Conservation (phyloP, 2,113 vertebrate genomes). For the Hiodon alosoides region DNA sequence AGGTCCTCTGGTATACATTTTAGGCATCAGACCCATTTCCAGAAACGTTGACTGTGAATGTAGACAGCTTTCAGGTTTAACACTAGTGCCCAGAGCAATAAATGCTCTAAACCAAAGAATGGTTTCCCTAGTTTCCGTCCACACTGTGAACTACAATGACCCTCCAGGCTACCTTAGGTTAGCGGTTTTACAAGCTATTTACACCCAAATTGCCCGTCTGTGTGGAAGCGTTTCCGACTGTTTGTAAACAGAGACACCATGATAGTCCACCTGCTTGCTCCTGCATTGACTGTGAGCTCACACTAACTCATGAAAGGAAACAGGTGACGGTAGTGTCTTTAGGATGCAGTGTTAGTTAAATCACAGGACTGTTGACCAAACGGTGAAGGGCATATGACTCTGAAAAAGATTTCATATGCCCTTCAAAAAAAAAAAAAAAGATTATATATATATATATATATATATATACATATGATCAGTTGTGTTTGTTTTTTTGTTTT, state of each 20-base stretch:
- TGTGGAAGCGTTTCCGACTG: conserved; percentile 15
- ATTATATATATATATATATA: too few species aligned
- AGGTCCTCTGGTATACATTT: not conserved
- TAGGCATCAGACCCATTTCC: too few species aligned
- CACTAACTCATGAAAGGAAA: not conserved
- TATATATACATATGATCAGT: too few species aligned
- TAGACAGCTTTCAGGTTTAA: not conserved
- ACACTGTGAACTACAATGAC: not conserved
- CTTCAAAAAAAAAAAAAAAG: too few species aligned
- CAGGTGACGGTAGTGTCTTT: not conserved
- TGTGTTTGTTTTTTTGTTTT: too few species aligned
- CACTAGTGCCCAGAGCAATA: not conserved
- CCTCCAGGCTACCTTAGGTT: not conserved
- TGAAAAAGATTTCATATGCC: too few species aligned
- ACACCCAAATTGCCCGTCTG: not conserved
- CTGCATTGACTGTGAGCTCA: not conserved
- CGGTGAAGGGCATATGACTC: too few species aligned
- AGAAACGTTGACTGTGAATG: not conserved
- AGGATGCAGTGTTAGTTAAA: too few species aligned
- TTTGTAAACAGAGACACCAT: conserved; percentile 31
- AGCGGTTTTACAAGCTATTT: conserved; percentile 10
- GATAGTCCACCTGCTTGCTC: conserved; percentile 24
- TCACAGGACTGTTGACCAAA: too few species aligned
- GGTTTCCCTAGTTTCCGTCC: not conserved
- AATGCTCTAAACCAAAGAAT: not conserved